Percentiles rank a stretch among this genome's conserved stretches.
Evolutionary conservation across 2,888 invertebrate genomes (phyloP).

Genomic region (Andrena trimmerana): DNA sequence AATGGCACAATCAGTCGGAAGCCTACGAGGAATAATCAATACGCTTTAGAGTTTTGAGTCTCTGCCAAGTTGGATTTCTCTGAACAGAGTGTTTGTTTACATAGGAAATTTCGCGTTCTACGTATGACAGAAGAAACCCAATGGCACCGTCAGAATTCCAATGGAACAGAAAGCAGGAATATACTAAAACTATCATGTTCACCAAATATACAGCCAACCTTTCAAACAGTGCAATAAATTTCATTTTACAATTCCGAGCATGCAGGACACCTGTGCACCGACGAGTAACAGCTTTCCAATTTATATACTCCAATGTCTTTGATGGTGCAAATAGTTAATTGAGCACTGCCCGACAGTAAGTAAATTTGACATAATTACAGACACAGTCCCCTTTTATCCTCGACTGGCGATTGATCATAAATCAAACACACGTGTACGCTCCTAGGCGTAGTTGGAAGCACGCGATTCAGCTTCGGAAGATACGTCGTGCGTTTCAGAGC

Average conservation of each 20-base stretch:
- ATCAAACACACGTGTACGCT: slow-evolving; percentile 44
- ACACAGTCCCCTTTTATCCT: neutral
- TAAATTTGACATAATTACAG: slow-evolving; percentile 32
- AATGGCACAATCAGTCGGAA: neutral
- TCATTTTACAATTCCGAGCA: too few relatives aligned
- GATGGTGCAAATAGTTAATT: neutral
- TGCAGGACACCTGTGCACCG: too few relatives aligned
- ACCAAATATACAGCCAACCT: slow-evolving; percentile 11
- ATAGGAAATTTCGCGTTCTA: slow-evolving; percentile 14
- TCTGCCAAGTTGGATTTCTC: slow-evolving; percentile 8
- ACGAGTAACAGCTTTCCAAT: too few relatives aligned
- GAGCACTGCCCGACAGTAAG: neutral
- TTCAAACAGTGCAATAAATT: too few relatives aligned
- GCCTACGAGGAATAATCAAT: slow-evolving; percentile 12
- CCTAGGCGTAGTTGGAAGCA: neutral
- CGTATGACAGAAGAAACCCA: slow-evolving; percentile 23
- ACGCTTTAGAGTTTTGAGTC: slow-evolving; percentile 17
- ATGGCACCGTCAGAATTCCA: slow-evolving; percentile 23
- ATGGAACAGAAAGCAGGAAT: slow-evolving; percentile 30
- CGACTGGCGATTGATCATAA: slow-evolving; percentile 36
- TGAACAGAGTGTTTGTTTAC: neutral
- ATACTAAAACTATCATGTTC: neutral
- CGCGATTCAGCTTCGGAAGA: slow-evolving; percentile 37
- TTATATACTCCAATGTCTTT: neutral
- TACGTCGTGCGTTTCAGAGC: neutral